phyloP scores from a whole-genome alignment of 2,888 invertebrate species.

The Hydrotaea cyrtoneurina region DNA sequence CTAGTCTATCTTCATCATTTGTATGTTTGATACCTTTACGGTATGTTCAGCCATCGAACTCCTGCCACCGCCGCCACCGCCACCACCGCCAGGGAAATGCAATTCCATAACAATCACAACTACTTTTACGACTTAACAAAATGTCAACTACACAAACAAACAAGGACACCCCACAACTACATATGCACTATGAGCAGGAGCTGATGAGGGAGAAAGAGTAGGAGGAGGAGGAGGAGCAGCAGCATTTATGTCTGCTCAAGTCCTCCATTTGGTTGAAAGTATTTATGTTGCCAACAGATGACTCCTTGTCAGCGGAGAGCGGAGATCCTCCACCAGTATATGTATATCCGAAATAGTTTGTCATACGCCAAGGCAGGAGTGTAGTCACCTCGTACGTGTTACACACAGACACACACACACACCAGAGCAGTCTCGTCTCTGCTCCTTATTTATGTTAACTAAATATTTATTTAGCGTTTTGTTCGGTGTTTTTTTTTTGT shows the following conservation, averaged over 20 bases:
- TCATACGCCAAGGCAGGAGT: too few species aligned
- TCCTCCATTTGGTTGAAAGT: constrained; percentile 43
- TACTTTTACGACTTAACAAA: constrained; percentile 65
- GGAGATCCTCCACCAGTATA: too few species aligned
- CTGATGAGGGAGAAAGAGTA: not conserved
- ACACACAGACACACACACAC: too few species aligned
- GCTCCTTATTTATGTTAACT: constrained; percentile 42
- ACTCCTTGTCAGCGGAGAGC: constrained; percentile 29
- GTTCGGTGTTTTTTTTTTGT: not conserved
- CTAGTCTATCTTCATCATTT: not conserved
- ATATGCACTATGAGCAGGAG: constrained; percentile 45
- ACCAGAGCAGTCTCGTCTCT: not conserved
- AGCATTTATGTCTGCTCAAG: constrained; percentile 3
- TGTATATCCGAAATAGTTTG: too few species aligned
- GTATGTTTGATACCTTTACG: constrained; percentile 36
- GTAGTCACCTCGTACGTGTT: too few species aligned
- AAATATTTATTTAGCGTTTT: constrained; percentile 58
- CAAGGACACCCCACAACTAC: constrained; percentile 28
- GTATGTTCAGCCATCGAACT: constrained; percentile 36
- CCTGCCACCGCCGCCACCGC: constrained; percentile 47
- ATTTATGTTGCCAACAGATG: constrained; percentile 66
- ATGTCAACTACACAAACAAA: constrained; percentile 58
- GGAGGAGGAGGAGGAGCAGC: not conserved
- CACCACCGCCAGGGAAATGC: constrained; percentile 14
- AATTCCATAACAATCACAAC: constrained; percentile 52